Conservation (phyloP, 2,113 vertebrate genomes). For the Oxyruncus cristatus region DNA sequence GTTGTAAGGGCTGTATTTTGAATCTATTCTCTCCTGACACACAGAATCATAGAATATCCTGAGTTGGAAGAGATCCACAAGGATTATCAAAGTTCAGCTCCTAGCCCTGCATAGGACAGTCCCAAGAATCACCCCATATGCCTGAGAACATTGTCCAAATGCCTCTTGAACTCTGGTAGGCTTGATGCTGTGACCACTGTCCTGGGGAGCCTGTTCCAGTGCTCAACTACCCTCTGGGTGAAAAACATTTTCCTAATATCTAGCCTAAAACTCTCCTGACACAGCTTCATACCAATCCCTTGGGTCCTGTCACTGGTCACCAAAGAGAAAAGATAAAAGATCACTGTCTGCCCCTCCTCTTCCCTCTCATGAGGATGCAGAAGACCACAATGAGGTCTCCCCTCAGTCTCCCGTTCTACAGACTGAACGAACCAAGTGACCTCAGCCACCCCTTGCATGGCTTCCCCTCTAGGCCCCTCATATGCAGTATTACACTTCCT, state of each 20-base stretch:
- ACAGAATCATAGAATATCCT: not conserved
- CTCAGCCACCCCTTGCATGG: not conserved
- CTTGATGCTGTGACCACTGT: not conserved
- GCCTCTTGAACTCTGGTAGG: not conserved
- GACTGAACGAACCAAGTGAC: not conserved
- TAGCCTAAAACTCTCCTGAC: not conserved
- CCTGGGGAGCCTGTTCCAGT: not conserved
- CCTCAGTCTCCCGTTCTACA: not conserved
- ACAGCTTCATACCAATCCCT: not conserved
- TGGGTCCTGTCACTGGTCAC: not conserved
- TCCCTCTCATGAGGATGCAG: not conserved
- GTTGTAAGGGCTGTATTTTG: not conserved
- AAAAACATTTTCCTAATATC: not conserved
- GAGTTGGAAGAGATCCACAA: not conserved
- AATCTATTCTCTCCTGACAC: not conserved
- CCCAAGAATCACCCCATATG: not conserved
- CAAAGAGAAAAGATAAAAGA: not conserved
- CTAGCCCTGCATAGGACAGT: not conserved
- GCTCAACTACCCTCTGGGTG: not conserved
- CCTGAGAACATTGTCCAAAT: not conserved
- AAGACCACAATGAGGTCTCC: not conserved
- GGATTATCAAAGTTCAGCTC: not conserved
- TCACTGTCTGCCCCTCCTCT: not conserved
- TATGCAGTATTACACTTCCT: not conserved
- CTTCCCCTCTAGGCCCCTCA: not conserved